Conservation (phyloP, 2,113 vertebrate species). For the Laterallus jamaicensis region DNA sequence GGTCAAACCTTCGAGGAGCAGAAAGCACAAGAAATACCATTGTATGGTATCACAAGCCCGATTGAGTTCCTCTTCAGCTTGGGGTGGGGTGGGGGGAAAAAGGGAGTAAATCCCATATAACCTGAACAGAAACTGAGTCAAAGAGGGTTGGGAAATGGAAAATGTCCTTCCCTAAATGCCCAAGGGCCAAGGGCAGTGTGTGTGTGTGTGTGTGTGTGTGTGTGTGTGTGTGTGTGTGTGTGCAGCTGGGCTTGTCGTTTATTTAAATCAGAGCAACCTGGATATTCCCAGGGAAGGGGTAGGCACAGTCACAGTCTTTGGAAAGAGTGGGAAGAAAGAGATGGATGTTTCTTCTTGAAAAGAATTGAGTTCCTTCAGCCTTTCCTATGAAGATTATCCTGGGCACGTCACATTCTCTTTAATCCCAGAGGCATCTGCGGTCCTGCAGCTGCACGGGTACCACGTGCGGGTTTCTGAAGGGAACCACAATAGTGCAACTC, state of each 20-base stretch:
- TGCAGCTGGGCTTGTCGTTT: background rate
- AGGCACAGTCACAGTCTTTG: background rate
- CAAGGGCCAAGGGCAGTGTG: background rate
- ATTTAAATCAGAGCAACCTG: background rate
- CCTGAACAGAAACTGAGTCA: background rate
- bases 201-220: no score
- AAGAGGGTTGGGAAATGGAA: background rate
- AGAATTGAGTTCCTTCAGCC: background rate
- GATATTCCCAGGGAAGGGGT: background rate
- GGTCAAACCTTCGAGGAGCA: background rate
- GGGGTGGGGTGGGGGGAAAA: rapidly evolving
- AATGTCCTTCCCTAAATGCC: background rate
- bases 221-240: no score
- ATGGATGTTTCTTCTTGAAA: background rate
- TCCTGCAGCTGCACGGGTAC: background rate
- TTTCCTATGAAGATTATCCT: background rate
- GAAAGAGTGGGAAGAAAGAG: background rate
- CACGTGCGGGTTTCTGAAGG: background rate
- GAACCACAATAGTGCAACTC: background rate
- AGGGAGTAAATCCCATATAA: background rate
- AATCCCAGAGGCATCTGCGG: background rate
- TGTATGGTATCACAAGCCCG: background rate
- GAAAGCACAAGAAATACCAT: background rate
- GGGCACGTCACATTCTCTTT: background rate
- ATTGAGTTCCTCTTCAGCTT: background rate